Conservation (phyloP, 2,888 invertebrate genomes). For the Stenchaetothrips biformis region DNA sequence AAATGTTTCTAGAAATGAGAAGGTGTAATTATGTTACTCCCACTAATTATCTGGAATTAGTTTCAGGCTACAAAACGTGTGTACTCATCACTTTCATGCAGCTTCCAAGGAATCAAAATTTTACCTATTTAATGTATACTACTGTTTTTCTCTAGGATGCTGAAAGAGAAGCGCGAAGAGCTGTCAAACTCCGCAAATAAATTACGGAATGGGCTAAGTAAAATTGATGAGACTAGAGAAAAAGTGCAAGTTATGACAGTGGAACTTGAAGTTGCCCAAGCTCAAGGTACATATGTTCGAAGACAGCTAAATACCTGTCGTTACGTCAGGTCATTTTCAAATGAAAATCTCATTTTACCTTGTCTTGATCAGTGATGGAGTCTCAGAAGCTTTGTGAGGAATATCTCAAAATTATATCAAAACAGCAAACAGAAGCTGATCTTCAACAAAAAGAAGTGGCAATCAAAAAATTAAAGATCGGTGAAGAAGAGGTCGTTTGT, state of each 20-base stretch:
- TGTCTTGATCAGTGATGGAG: conserved; percentile 40
- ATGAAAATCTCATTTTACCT: not conserved
- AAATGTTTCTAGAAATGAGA: conserved; percentile 72
- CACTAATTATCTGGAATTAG: conserved; percentile 79
- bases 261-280: conserved; percentile 72
- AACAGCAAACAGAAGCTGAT: conserved; percentile 76
- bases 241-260: conserved; percentile 80
- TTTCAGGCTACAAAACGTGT: conserved; percentile 75
- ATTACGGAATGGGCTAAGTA: conserved; percentile 73
- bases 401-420: conserved; percentile 74
- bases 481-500: conserved; percentile 74
- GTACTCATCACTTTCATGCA: conserved; percentile 38
- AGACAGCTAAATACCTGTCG: not conserved
- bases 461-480: conserved; percentile 66
- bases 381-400: conserved; percentile 75
- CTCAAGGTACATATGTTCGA: conserved; percentile 43
- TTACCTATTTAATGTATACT: conserved; percentile 23
- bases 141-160: conserved; percentile 52
- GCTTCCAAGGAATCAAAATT: not conserved
- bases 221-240: conserved; percentile 78
- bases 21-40: conserved; percentile 84
- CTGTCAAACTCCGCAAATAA: conserved; percentile 71
- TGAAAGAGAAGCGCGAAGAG: conserved; percentile 65
- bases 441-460: conserved; percentile 72
- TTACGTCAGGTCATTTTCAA: not conserved